A percentile compares a stretch with the other conserved stretches of the same genome.
phyloP scores from a whole-genome alignment of 2,888 invertebrate species.

The Smittia aterrima region DNA sequence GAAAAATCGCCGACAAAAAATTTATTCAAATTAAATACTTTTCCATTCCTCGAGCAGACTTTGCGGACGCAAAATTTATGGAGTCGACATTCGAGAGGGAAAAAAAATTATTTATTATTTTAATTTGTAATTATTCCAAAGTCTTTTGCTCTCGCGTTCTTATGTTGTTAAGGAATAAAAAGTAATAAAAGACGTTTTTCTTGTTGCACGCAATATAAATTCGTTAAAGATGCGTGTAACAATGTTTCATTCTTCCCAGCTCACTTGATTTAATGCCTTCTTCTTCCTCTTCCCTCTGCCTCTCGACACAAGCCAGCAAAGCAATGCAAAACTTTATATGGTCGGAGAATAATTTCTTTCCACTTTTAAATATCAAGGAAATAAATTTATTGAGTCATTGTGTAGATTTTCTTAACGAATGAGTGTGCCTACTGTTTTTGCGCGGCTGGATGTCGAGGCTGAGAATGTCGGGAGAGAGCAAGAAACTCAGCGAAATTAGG shows the following conservation, averaged over 20 bases:
- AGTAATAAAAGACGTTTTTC: conserved; percentile 20
- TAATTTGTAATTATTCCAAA: conserved; percentile 24
- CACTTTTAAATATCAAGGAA: conserved; percentile 19
- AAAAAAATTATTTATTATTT: conserved; percentile 29
- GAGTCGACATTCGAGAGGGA: background rate
- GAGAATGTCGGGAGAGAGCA: background rate
- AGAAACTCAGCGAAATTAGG: conserved; percentile 16
- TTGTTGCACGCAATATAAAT: conserved; percentile 18
- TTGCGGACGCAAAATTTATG: conserved; percentile 18
- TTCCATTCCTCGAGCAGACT: background rate
- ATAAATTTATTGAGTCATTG: conserved; percentile 32
- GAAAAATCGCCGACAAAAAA: background rate
- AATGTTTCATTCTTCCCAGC: conserved; percentile 14
- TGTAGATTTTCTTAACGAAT: conserved; percentile 30
- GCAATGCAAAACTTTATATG: conserved; percentile 1
- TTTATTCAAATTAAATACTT: conserved; percentile 19
- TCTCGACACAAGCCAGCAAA: background rate
- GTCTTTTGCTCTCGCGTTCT: background rate
- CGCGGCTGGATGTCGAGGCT: background rate
- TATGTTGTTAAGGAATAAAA: conserved; percentile 4
- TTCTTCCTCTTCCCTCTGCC: background rate
- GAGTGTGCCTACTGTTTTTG: conserved; percentile 7
- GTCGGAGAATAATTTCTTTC: background rate
- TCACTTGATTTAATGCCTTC: conserved; percentile 13
- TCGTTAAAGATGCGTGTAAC: conserved; percentile 26